Evolutionary conservation across 2,797 vertebrate species (phyloP), one percentile per base, ranked within the genome.

Genomic region (Thunnus albacares): DNA sequence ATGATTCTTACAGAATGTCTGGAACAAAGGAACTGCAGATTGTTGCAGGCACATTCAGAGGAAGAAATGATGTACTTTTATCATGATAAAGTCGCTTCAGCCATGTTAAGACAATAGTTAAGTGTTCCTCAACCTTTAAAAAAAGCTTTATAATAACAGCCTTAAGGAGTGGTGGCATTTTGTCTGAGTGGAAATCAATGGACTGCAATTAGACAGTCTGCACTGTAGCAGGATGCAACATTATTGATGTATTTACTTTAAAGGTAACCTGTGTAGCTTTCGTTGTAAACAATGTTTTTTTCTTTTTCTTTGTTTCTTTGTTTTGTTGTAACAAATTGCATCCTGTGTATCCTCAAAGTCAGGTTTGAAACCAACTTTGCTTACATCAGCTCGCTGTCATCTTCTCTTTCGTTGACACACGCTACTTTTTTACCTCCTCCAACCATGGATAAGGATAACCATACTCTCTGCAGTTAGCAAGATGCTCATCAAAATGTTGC

Each of bases 111-210:
- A 45, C 28, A 77, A 68, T 58, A 71, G 78, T 87, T 75, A 83
- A 59, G 14, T 59, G 71, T 76, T 59, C 20, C n/a, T 67, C 57
- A 77, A 82, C 86, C 83, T 85, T 85, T 82, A 79, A 63, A 74
- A 67, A 83, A 76, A 78, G 13, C 53, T 15, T 30, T 17, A 53
- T 79, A 79, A 80, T 83, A 90, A 82, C 67, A 64, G 58, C 43
- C 43, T 80, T 60, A 53, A 81, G 15, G 61, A 81, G 45, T 15
- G 61, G 52, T 87, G 90, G 69, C 83, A 91, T 90, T 91, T 88
- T 74, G 63, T 77, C 67, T 55, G 79, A 90, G 83, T 74, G 77
- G 80, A 90, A 93, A 91, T 93, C 90, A 85, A 90, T 93, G 75
- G 33, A 55, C 52, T 78, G 57, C 77, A 87, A 89, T 91, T 87